Percentiles rank a stretch among this genome's conserved stretches.
Evolutionary conservation across 2,888 invertebrate species (phyloP).

Genomic region (Cryptus armator): DNA sequence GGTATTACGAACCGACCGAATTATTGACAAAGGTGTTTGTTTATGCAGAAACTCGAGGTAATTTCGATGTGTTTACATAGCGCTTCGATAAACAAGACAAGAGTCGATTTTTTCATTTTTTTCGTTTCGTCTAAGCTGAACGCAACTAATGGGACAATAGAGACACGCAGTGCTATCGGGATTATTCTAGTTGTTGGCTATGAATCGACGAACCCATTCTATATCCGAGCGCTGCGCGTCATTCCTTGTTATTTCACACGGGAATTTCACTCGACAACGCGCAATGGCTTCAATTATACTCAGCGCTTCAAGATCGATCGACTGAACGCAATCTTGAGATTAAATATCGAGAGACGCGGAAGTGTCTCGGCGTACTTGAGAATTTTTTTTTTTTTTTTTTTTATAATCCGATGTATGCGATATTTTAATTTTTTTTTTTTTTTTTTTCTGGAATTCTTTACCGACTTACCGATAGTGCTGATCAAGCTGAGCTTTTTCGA

Average conservation of each 20-base stretch:
- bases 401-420: no score
- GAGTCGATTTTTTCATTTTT: not conserved
- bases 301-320: constrained; percentile 6
- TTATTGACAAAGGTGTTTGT: not conserved
- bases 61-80: not conserved
- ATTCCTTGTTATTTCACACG: constrained; percentile 59
- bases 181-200: constrained; percentile 17
- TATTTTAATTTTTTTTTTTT: no score
- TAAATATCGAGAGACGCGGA: not conserved
- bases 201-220: not conserved
- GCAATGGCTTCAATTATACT: constrained; percentile 4
- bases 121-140: not conserved
- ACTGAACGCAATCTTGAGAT: constrained; percentile 13
- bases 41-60: not conserved
- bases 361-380: no score
- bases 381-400: no score
- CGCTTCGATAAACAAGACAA: not conserved
- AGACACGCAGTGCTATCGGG: not conserved
- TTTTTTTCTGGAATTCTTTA: not conserved
- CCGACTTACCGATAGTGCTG: constrained; percentile 94
- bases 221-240: constrained; percentile 38
- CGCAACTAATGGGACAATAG: constrained; percentile 1
- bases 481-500: constrained; percentile 97
- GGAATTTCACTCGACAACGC: constrained; percentile 31
- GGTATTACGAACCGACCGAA: not conserved